Base-by-base conservation (phyloP, 2,888 invertebrate species). In the Rosalia funebris region DNA sequence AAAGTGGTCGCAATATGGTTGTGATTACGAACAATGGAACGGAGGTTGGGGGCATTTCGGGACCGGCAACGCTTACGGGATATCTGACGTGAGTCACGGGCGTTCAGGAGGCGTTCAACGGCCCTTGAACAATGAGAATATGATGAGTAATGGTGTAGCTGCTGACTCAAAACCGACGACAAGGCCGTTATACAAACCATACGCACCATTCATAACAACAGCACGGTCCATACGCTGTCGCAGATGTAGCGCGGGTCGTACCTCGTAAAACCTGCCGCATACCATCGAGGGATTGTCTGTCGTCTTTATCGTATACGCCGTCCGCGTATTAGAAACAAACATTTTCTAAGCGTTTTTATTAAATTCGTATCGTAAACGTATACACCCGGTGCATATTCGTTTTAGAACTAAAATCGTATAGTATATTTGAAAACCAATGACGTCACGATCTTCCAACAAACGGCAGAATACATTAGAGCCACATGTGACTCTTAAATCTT, bases 121-220 rank as follows among this genome's bases (percentile, higher is more conserved):
- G 76, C 77, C 77, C 76, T 77, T 73, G 74, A 75, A 76, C 76
- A 78, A 77, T 77, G 72, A 75, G 71, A n/a, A n/a, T 74, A 66
- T 72, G 78, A 79, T 80, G 79, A 80, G 79, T 80, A 80, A 80
- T 77, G 70, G 71, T 58, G 62, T 66, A 69, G 69, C 65, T 68
- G 68, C 63, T 78, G 78, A 78, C 76, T 78, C 79, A 79, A 79
- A 77, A 75, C 75, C 72, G 73, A n/a, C n/a, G n/a, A 72, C 78
- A 79, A 79, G 79, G 79, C 77, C 79, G 77, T 75, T 75, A 75
- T 72, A 71, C 71, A 69, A 75, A 70, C 73, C 67, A 60, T 53
- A 47, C 48, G 44, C 47, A 55, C 68, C 70, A 71, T 71, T 71
- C 71, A 71, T 71, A 66, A 71, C 68, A 71, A 66, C 60, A 46